Conservation (phyloP, 2,797 vertebrate species). For the Labeo calbasu region DNA sequence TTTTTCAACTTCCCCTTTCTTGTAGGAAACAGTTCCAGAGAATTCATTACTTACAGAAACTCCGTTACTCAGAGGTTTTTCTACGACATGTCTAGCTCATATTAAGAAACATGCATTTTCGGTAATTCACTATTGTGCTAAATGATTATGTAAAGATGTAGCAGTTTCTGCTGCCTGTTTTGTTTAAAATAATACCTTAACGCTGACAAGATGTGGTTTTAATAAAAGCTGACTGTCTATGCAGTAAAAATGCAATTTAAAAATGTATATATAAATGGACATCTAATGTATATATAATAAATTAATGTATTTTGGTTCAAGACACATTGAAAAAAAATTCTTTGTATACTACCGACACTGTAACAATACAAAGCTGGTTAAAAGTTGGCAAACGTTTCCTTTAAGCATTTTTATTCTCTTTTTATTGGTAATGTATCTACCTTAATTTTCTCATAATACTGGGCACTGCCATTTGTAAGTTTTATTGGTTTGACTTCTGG, state of each 20-base stretch:
- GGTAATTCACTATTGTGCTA: not conserved
- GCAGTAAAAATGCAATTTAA: not conserved
- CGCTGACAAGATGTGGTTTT: not conserved
- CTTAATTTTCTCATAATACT: no score
- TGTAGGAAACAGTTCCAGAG: not conserved
- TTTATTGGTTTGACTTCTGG: no score
- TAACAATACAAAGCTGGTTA: not conserved
- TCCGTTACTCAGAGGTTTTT: not conserved
- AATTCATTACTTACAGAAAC: conserved; percentile 12
- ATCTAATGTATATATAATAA: no score
- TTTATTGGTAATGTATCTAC: no score
- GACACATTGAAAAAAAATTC: not conserved
- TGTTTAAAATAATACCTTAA: not conserved
- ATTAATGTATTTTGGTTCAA: not conserved
- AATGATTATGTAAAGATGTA: not conserved
- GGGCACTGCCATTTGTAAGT: no score
- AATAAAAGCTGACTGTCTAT: not conserved
- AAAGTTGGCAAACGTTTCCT: not conserved
- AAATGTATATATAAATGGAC: not conserved
- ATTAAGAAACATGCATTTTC: not conserved
- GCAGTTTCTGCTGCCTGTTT: not conserved
- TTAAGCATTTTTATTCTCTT: not conserved
- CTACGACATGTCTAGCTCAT: not conserved
- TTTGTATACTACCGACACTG: not conserved
- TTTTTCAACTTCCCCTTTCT: conserved; percentile 34